phyloP scores from a whole-genome alignment of 2,113 vertebrate species.

The Scopus umbretta region DNA sequence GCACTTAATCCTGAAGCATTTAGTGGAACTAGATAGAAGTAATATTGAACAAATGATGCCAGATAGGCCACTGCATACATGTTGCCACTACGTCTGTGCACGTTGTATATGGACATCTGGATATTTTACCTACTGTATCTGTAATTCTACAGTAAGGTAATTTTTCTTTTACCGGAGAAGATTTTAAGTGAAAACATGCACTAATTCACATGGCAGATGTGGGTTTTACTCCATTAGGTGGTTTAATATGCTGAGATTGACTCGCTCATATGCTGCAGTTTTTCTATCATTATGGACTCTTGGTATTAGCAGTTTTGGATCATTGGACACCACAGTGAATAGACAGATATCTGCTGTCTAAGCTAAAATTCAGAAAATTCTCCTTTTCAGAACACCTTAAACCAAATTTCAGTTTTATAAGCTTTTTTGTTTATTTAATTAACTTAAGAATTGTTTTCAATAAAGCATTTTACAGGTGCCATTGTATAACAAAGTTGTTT shows the following conservation, averaged over 20 bases:
- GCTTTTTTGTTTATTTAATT: conserved; percentile 20
- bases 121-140: neutral
- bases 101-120: fast-evolving
- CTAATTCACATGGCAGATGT: neutral
- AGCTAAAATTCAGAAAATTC: conserved; percentile 24
- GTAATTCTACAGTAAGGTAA: neutral
- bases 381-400: neutral
- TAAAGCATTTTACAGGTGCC: neutral
- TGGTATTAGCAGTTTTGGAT: conserved; percentile 6
- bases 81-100: neutral
- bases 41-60: neutral
- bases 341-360: neutral
- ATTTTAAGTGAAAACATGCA: neutral
- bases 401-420: neutral
- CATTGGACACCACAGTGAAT: neutral
- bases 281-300: neutral
- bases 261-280: neutral
- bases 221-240: neutral
- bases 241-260: conserved; percentile 14
- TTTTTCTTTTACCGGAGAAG: neutral
- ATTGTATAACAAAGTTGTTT: conserved; percentile 39
- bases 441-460: conserved; percentile 16
- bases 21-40: neutral
- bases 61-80: fast-evolving
- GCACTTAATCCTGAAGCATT: neutral